phyloP scores from a whole-genome alignment of 2,797 vertebrate genomes.

The Mionectes olivaceus region DNA sequence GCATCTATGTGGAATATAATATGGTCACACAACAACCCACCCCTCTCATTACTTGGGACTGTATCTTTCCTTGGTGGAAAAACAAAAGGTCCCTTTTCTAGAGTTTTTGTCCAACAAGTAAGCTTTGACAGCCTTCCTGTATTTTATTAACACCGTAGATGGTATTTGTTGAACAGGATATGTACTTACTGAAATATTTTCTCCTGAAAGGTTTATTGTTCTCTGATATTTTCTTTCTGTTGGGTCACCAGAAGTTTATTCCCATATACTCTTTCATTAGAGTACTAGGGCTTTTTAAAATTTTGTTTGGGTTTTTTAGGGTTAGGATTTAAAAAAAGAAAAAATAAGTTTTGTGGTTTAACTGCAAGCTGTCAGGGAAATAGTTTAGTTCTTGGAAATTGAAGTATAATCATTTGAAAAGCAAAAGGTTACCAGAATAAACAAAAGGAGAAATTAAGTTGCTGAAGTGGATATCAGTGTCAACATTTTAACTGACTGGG shows the following conservation, averaged over 20 bases:
- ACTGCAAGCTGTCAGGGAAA: background rate
- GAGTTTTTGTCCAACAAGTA: background rate
- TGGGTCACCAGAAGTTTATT: slow-evolving; percentile 42
- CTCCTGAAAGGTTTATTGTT: slow-evolving; percentile 60
- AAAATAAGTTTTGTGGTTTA: background rate
- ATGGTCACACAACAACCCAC: background rate
- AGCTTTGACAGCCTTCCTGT: slow-evolving; percentile 23
- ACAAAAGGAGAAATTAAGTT: background rate
- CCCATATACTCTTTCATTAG: background rate
- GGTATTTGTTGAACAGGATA: slow-evolving; percentile 36
- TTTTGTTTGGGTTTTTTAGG: background rate
- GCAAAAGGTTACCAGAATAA: background rate
- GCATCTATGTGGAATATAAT: background rate
- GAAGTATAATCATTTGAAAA: background rate
- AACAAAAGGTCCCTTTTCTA: background rate
- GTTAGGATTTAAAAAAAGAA: background rate
- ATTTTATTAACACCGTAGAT: slow-evolving; percentile 15
- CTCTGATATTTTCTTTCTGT: slow-evolving; percentile 31
- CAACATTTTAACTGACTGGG: background rate
- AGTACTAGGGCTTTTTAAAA: background rate
- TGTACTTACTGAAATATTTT: slow-evolving; percentile 34
- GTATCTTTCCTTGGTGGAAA: background rate
- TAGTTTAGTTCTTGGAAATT: background rate
- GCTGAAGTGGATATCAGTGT: background rate
- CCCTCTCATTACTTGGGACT: background rate